Evolutionary conservation across 2,797 vertebrate genomes (phyloP).

Genomic region (Hirundo rustica): DNA sequence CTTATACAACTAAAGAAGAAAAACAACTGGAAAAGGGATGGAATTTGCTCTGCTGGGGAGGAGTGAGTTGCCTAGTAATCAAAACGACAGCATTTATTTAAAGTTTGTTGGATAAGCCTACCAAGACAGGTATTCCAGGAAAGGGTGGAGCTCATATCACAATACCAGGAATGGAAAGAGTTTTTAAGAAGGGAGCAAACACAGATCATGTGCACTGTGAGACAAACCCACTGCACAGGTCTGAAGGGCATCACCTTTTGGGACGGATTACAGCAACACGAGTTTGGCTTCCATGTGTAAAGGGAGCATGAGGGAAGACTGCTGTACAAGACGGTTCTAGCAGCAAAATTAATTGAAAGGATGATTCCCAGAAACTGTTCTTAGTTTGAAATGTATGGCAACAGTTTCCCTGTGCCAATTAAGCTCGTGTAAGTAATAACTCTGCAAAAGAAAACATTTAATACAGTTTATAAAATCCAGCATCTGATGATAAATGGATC

Average conservation of each 20-base stretch:
- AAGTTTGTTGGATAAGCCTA: neutral
- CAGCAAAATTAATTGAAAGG: neutral
- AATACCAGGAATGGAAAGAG: neutral
- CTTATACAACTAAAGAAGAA: neutral
- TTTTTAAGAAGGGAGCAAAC: neutral
- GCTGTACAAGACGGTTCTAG: neutral
- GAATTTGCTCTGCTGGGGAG: neutral
- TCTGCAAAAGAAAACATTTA: neutral
- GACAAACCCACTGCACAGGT: neutral
- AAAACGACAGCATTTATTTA: neutral
- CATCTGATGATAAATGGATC: neutral
- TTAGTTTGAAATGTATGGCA: neutral
- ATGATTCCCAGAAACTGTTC: neutral
- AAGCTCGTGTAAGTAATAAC: neutral
- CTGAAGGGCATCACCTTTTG: neutral
- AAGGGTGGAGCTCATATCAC: neutral
- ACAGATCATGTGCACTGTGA: neutral
- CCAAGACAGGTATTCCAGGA: slow-evolving; percentile 33
- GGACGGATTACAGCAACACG: neutral
- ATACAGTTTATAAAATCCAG: neutral
- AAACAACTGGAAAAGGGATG: neutral
- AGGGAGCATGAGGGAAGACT: neutral
- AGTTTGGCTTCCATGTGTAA: neutral
- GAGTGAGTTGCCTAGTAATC: neutral
- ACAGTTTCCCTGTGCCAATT: neutral